Percentiles rank a stretch among this genome's conserved stretches.
These are phyloP conservation scores for Lydus trimaculatus DNA, from an alignment of 2,888 invertebrate genomes.

Conservation along the genomic window DNA sequence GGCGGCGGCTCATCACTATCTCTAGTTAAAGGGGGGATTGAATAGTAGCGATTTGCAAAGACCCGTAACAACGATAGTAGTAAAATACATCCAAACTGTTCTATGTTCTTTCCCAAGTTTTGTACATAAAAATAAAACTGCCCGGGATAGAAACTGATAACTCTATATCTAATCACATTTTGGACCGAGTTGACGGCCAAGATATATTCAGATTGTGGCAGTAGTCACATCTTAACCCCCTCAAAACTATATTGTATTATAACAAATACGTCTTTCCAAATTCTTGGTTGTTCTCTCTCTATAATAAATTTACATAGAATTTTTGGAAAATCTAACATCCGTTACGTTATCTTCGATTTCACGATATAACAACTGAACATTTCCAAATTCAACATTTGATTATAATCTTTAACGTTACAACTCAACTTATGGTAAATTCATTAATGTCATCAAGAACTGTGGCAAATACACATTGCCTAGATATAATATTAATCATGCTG, in stretches of 20 bases:
- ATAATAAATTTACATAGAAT: not conserved
- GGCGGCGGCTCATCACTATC: conserved; percentile 22
- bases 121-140: conserved; percentile 52
- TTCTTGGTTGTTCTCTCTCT: not conserved
- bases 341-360: not conserved
- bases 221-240: not conserved
- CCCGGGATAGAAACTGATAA: conserved; percentile 50
- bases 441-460: conserved; percentile 6
- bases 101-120: conserved; percentile 46
- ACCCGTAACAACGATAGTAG: conserved; percentile 32
- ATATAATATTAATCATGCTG: conserved; percentile 38
- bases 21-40: conserved; percentile 1
- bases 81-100: conserved; percentile 36
- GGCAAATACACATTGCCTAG: conserved; percentile 22
- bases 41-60: conserved; percentile 30
- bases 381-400: not conserved
- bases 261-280: not conserved
- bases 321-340: not conserved
- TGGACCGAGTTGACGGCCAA: conserved; percentile 22
- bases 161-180: conserved; percentile 38
- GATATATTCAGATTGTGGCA: conserved; percentile 4
- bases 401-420: not conserved
- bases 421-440: not conserved
- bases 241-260: not conserved
- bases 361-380: not conserved